Evolutionary conservation across 1,140 invertebrate species (phyloP), one percentile per base, ranked within the genome.

Genomic region (Hermatobates lingyangjiaoensis): DNA sequence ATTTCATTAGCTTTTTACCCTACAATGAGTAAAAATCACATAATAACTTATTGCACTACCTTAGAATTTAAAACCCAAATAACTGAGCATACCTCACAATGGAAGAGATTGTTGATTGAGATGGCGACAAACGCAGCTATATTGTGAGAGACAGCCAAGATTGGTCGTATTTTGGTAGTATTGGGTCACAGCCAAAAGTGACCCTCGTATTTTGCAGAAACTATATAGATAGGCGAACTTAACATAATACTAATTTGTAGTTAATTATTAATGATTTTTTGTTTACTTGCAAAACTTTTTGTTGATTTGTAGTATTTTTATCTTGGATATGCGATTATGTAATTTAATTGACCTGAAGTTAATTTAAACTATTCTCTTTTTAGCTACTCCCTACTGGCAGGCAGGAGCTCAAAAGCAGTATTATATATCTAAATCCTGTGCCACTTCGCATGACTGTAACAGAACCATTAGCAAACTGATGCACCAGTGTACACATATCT

Each of bases 341-440:
- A 20, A n/a, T 42, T 18, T 25, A 23, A 4, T 48, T 49, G 65
- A 34, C 57, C 54, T 44, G 14, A 57, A 40, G 3, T 59, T 3
- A 54, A 66, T 65, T 54, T 65, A 67, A 38, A 64, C 64, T 26
- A 27, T 24, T 51, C 20, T 15, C 2, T 44, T 53, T 50, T 34
- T 21, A 53, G 55, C 48, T 2, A 85, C 85, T 15, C 88, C 87
- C 0, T 96, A 94, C 63, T 98, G 92, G 87, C 83, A 85, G 4
- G 83, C 87, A 60, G 85, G 87, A 45, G 89, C 88, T 4, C 76
- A 84, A 45, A 93, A 97, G 64, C 90, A 96, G 59, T 91, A 84
- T 68, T 96, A 90, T 62, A 79, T 98, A 24, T 89, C 87, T 0
- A 98, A 98, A 68, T 69, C 74, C 27, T 98, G 93, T 74, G 78